Evolutionary conservation across 2,888 invertebrate genomes (phyloP).

Genomic region (Ochropleura plecta): DNA sequence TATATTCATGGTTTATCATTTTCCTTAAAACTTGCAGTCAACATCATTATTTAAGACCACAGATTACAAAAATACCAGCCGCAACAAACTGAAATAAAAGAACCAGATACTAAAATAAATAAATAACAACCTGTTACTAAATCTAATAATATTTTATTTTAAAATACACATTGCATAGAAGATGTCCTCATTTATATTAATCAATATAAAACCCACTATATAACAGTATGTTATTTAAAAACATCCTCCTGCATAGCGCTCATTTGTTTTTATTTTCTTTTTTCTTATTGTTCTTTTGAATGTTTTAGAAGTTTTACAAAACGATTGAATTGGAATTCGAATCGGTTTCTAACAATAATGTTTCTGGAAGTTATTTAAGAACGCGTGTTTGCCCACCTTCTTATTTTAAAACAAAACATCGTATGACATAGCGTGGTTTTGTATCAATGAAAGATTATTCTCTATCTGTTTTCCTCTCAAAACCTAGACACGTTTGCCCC

Average conservation of each 20-base stretch:
- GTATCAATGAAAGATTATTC: too few species aligned
- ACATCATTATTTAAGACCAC: neutral
- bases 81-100: neutral
- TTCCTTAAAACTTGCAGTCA: neutral
- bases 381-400: neutral
- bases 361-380: too few species aligned
- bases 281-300: slow-evolving; percentile 22
- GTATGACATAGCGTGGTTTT: too few species aligned
- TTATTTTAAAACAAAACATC: neutral
- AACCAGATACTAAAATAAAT: slow-evolving; percentile 26
- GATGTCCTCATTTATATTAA: slow-evolving; percentile 31
- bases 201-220: slow-evolving; percentile 14
- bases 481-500: too few species aligned
- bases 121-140: neutral
- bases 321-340: neutral
- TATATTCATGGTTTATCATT: neutral
- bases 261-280: slow-evolving; percentile 34
- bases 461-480: too few species aligned
- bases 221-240: slow-evolving; percentile 15
- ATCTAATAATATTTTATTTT: neutral
- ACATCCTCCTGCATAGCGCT: slow-evolving; percentile 16
- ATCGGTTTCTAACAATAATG: too few species aligned
- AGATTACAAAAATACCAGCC: neutral
- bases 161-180: slow-evolving; percentile 1
- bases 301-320: slow-evolving; percentile 22